Percentiles rank a stretch among this genome's conserved stretches.
These are phyloP conservation scores for Ramphastos sulfuratus DNA, from an alignment of 2,113 vertebrate species.

Conservation along the genomic window DNA sequence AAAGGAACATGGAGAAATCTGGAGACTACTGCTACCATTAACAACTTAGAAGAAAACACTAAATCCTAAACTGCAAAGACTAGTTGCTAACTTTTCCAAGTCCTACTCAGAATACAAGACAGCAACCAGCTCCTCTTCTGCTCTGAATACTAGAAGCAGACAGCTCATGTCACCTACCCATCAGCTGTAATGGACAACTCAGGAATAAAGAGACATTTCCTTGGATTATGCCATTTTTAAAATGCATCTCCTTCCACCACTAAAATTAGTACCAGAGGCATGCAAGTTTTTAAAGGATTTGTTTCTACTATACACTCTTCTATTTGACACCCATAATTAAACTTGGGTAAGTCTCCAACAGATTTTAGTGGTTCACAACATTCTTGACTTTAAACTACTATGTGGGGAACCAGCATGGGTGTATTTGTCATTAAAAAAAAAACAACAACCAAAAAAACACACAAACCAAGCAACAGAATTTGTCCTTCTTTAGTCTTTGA, in stretches of 20 bases:
- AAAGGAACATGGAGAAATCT: not conserved
- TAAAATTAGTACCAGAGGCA: slow-evolving; percentile 11
- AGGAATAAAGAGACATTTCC: not conserved
- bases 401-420: not conserved
- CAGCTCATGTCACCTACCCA: not conserved
- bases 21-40: not conserved
- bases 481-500: not conserved
- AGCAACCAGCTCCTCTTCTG: not conserved
- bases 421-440: not conserved
- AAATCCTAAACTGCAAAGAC: not conserved
- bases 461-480: not conserved
- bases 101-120: not conserved
- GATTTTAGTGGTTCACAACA: slow-evolving; percentile 13
- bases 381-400: not conserved
- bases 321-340: slow-evolving; percentile 1
- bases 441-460: too few species aligned
- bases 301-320: not conserved
- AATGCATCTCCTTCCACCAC: not conserved
- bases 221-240: not conserved
- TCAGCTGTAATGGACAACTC: not conserved
- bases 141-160: not conserved
- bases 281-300: not conserved
- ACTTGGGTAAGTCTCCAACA: slow-evolving; percentile 1
- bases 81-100: not conserved
- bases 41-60: not conserved